Conservation (phyloP, 2,797 vertebrate genomes). For the Stomatorhinus walkeri region DNA sequence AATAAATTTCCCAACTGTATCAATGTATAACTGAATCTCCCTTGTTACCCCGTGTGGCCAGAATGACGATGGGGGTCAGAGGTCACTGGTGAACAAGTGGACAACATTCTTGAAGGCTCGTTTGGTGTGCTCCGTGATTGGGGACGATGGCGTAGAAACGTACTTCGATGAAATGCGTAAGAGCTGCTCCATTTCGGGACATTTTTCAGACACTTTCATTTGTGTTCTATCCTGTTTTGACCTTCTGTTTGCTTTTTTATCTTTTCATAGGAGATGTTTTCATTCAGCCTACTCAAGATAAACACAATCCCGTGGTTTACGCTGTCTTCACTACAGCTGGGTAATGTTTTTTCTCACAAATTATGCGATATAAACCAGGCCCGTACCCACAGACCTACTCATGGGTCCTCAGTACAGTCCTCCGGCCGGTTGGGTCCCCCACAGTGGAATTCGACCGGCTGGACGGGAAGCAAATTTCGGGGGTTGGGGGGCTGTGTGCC, state of each 20-base stretch:
- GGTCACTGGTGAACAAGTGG: constrained; percentile 74
- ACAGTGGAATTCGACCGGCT: not conserved
- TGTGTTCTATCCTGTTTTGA: not conserved
- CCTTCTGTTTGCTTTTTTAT: constrained; percentile 7
- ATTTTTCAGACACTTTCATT: not conserved
- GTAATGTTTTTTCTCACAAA: constrained; percentile 46
- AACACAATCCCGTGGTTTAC: constrained; percentile 68
- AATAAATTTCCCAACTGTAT: not conserved
- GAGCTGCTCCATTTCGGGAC: constrained; percentile 23
- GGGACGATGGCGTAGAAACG: constrained; percentile 57
- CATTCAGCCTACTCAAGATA: constrained; percentile 70
- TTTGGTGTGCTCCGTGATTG: constrained; percentile 66
- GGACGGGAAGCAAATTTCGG: not conserved
- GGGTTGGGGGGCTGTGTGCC: not conserved
- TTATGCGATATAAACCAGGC: not conserved
- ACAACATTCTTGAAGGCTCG: constrained; percentile 76
- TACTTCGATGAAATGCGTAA: constrained; percentile 62
- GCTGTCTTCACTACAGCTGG: constrained; percentile 76
- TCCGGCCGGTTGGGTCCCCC: not conserved
- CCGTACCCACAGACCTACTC: not conserved
- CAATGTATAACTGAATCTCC: not conserved
- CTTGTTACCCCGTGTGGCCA: constrained; percentile 29
- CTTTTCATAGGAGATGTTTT: constrained; percentile 53
- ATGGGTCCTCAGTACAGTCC: not conserved
- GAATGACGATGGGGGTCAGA: constrained; percentile 72